A percentile compares a stretch with the other conserved stretches of the same genome.
Conservation (phyloP, 2,888 invertebrate genomes). For the Diaperis boleti region DNA sequence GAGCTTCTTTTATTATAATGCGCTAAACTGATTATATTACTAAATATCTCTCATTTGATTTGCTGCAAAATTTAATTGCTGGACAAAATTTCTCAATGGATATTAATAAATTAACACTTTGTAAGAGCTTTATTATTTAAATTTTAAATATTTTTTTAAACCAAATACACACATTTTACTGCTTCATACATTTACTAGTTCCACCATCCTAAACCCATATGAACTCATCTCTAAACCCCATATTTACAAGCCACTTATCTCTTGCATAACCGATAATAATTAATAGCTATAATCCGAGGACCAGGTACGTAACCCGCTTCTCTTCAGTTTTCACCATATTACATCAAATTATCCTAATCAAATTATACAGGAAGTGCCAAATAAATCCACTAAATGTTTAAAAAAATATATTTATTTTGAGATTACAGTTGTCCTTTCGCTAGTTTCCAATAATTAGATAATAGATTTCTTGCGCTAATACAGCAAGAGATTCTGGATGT, state of each 20-base stretch:
- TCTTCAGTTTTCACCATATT: conserved; percentile 22
- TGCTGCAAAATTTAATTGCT: no score
- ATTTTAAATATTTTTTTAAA: no score
- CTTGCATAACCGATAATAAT: conserved; percentile 21
- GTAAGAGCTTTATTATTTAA: no score
- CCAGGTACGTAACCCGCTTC: background rate
- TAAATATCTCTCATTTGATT: no score
- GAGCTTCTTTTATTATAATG: no score
- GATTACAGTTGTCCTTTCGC: conserved; percentile 7
- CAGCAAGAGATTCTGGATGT: background rate
- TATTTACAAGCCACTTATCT: background rate
- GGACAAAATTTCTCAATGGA: no score
- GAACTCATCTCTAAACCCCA: no score
- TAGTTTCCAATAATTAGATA: conserved; percentile 5
- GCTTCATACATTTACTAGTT: no score
- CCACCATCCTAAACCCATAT: no score
- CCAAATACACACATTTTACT: no score
- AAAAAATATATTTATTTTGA: conserved; percentile 3
- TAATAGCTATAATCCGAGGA: conserved; percentile 8
- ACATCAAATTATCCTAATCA: conserved; percentile 15
- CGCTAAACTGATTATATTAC: no score
- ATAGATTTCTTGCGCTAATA: conserved; percentile 1
- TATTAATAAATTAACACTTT: no score
- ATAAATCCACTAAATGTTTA: background rate
- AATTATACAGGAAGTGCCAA: conserved; percentile 2